Conservation (phyloP, 2,113 vertebrate species). For the Lophura nycthemera region DNA sequence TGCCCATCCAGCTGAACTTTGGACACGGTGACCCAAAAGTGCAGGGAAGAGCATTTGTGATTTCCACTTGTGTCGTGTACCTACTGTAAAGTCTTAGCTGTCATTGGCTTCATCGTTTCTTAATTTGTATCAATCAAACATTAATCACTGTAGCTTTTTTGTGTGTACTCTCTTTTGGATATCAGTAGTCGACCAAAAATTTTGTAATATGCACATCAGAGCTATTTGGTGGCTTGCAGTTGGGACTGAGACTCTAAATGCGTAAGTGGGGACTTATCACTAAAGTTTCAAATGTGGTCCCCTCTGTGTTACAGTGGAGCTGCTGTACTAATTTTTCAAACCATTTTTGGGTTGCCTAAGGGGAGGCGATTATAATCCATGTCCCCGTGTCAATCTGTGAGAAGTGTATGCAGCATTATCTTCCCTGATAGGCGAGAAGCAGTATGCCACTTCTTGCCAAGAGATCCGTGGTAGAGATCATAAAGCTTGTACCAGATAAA, state of each 20-base stretch:
- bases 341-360: background rate
- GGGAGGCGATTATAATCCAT: background rate
- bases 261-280: background rate
- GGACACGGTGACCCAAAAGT: background rate
- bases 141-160: background rate
- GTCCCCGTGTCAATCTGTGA: background rate
- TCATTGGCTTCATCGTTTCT: background rate
- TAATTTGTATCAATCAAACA: background rate
- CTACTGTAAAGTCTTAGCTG: background rate
- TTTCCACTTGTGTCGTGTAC: background rate
- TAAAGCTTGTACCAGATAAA: background rate
- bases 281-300: background rate
- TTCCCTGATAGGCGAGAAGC: background rate
- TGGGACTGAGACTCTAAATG: background rate
- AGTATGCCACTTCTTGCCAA: background rate
- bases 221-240: background rate
- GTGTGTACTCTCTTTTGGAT: background rate
- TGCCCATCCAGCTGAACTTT: background rate
- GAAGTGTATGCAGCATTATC: background rate
- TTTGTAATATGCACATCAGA: fast-evolving
- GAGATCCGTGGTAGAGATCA: background rate
- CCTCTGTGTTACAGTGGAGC: background rate
- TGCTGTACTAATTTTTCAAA: background rate
- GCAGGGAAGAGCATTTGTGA: background rate
- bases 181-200: background rate